Conservation (phyloP, 1,140 invertebrate species). For the Potamilus streckersoni region DNA sequence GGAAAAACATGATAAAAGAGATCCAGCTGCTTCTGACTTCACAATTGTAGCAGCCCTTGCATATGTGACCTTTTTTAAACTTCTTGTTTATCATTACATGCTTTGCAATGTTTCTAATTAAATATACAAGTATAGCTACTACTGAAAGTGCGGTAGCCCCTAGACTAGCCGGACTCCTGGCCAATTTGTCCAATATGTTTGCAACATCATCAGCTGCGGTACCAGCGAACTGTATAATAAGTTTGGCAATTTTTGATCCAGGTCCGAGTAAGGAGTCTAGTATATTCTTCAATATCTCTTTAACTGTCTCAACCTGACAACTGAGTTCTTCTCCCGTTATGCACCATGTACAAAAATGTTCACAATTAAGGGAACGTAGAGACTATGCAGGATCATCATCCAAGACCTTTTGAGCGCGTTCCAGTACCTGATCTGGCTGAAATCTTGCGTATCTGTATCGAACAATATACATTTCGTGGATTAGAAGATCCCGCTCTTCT, state of each 20-base stretch:
- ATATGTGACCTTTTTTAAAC: neutral
- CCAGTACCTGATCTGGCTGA: neutral
- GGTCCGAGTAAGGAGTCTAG: neutral
- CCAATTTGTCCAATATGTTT: neutral
- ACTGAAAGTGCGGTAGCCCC: conserved; percentile 1
- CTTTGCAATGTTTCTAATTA: neutral
- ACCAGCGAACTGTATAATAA: neutral
- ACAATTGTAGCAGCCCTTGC: conserved; percentile 6
- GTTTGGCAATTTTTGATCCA: conserved; percentile 4
- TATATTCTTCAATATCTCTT: neutral
- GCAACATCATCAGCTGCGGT: conserved; percentile 7
- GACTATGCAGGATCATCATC: neutral
- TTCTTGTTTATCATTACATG: conserved; percentile 3
- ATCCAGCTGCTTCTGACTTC: conserved; percentile 2
- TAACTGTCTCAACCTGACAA: conserved; percentile 5
- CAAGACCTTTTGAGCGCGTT: conserved; percentile 1
- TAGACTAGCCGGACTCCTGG: neutral
- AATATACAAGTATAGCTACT: neutral
- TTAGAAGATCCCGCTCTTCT: neutral
- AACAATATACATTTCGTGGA: conserved; percentile 9
- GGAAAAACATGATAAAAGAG: conserved; percentile 3
- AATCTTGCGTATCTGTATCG: conserved; percentile 6
- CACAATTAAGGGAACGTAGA: conserved; percentile 14
- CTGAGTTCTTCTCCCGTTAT: conserved; percentile 8
- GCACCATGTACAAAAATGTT: conserved; percentile 22